phyloP scores from a whole-genome alignment of 1,140 invertebrate species.

The Cotesia glomerata region DNA sequence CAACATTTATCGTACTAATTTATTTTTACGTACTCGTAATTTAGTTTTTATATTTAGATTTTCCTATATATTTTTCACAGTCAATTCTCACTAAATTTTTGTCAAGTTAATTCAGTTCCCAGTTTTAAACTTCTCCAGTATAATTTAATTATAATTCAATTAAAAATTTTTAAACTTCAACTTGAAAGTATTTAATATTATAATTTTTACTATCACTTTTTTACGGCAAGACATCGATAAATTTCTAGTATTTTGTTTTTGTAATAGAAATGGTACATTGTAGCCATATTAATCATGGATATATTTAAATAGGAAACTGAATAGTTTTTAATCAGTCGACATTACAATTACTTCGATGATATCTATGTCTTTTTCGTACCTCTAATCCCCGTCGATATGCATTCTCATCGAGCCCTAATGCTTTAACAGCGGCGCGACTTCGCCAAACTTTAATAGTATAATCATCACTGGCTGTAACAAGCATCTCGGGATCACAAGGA shows the following conservation, averaged over 20 bases:
- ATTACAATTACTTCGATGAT: constrained; percentile 52
- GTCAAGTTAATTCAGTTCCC: constrained; percentile 23
- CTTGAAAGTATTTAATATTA: background rate
- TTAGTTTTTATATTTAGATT: no score
- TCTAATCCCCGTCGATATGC: constrained; percentile 52
- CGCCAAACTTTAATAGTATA: constrained; percentile 79
- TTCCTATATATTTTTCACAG: background rate
- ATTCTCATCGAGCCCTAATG: constrained; percentile 53
- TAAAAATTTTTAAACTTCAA: background rate
- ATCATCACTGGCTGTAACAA: constrained; percentile 89
- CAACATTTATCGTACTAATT: constrained; percentile 22
- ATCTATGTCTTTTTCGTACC: constrained; percentile 54
- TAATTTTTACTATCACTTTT: background rate
- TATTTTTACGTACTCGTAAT: background rate
- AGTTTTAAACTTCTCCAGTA: background rate
- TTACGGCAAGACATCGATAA: background rate
- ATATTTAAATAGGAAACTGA: constrained; percentile 58
- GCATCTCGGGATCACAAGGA: constrained; percentile 80
- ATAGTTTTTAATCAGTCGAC: constrained; percentile 59
- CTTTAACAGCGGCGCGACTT: constrained; percentile 62
- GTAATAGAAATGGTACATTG: background rate
- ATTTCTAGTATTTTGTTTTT: background rate
- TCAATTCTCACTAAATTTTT: constrained; percentile 5
- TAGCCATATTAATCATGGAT: constrained; percentile 10
- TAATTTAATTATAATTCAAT: background rate